Evolutionary conservation across 2,113 vertebrate genomes (phyloP).

Genomic region (Orientallactaga bullata): DNA sequence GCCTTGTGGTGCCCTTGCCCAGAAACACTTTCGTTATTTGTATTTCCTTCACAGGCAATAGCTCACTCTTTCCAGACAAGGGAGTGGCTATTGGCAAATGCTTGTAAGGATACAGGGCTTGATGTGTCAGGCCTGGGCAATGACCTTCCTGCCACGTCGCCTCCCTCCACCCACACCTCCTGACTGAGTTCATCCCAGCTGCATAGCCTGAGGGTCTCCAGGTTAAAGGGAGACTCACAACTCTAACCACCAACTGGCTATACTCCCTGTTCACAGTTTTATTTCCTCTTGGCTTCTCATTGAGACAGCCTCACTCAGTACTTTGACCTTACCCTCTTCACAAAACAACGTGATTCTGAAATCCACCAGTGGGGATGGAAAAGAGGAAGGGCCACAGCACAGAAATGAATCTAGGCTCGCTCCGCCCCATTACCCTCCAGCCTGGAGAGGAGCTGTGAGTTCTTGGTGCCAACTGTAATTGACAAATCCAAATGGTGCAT

Average conservation of each 20-base stretch:
- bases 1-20: constrained; percentile 1
- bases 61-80: constrained; percentile 62
- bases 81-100: not conserved
- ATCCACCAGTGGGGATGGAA: not conserved
- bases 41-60: constrained; percentile 57
- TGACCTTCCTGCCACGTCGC: not conserved
- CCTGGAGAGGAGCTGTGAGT: not conserved
- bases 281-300: not conserved
- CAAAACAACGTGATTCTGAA: not conserved
- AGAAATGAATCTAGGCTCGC: not conserved
- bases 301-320: not conserved
- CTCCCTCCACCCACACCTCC: not conserved
- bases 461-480: not conserved
- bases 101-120: not conserved
- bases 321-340: not conserved
- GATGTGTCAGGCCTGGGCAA: not conserved
- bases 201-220: not conserved
- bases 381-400: not conserved
- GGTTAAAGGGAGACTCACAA: not conserved
- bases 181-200: not conserved
- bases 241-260: not conserved
- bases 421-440: not conserved
- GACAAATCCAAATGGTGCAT: not conserved
- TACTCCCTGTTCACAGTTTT: not conserved
- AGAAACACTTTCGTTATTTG: constrained; percentile 37